Evolutionary conservation across 1,140 invertebrate genomes (phyloP), one percentile per base, ranked within the genome.

Genomic region (Oncopodura yosiiana): DNA sequence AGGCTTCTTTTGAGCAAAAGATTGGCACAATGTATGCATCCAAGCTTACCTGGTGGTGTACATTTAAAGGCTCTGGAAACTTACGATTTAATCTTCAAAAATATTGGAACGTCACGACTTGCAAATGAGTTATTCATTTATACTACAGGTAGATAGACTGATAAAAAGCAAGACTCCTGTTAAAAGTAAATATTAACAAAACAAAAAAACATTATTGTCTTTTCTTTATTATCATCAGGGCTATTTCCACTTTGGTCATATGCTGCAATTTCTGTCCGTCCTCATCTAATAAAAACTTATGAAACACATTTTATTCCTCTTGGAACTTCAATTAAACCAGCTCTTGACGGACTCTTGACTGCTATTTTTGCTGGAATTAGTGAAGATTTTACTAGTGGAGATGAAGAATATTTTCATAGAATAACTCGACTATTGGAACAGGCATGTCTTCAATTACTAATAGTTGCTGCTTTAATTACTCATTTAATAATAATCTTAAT

Each of bases 11-110:
- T 96, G 64, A 87, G 87, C 36, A 95, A 95, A 75, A 76, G 92
- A 62, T 73, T 95, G 53, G 87, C 91, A 46, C 92, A 95, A 77
- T 96, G 92, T 71, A 84, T 96, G 76, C 92, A 96, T 76, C 91
- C 91, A 39, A 85, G 84, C 29, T 73, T 96, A 51, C 92, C 92
- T 36, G 81, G 84, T 56, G 91, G 87, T 52, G 92, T 95, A 21
- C 92, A 96, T 73, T 71, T 94, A 26, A 94, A 94, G 73, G 88
- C 90, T 21, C 70, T 95, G 30, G 92, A 95, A 73, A 92, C 87
- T 1, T 96, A 94, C 70, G 87, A 91, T 65, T 83, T 91, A 56
- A 89, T 94, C 66, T 94, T 95, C 72, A 86, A 86, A 68, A 86
- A 83, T 65, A 90, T 94, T 72, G 88, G 88, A 42, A 82, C 84